These are phyloP conservation scores for Macropodus opercularis DNA, from an alignment of 2,797 vertebrate species.

Conservation along the genomic window DNA sequence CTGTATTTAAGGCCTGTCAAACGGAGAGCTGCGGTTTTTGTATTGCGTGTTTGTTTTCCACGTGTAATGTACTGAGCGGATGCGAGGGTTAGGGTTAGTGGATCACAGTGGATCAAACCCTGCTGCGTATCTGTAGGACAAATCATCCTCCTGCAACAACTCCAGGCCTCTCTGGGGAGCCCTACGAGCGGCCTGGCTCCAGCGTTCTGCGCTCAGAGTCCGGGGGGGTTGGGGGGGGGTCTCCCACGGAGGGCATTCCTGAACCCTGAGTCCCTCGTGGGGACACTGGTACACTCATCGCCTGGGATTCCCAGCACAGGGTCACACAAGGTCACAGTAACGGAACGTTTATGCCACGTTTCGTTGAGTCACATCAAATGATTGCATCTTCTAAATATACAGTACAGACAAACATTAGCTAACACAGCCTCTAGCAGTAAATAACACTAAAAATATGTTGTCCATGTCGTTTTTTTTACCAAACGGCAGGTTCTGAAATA, in stretches of 20 bases:
- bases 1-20: constrained; percentile 18
- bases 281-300: constrained; percentile 55
- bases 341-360: constrained; percentile 1
- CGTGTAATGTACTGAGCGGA: constrained; percentile 32
- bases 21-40: background rate
- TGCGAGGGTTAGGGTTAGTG: too few relatives aligned
- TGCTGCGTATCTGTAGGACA: constrained; percentile 41
- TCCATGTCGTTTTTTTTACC: background rate
- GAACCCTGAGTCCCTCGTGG: constrained; percentile 41
- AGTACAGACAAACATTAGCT: too few relatives aligned
- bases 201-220: constrained; percentile 34
- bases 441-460: too few relatives aligned
- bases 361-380: constrained; percentile 60
- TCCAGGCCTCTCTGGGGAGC: constrained; percentile 47
- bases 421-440: too few relatives aligned
- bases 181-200: constrained; percentile 57
- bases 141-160: constrained; percentile 23
- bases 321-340: constrained; percentile 38
- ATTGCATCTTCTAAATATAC: too few relatives aligned
- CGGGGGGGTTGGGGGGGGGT: constrained; percentile 39
- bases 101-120: constrained; percentile 24
- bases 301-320: constrained; percentile 55
- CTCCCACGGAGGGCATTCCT: constrained; percentile 49
- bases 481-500: background rate
- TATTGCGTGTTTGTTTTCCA: constrained; percentile 1